Base-by-base conservation (phyloP, 2,888 invertebrate genomes). In the Cephonodes hylas region DNA sequence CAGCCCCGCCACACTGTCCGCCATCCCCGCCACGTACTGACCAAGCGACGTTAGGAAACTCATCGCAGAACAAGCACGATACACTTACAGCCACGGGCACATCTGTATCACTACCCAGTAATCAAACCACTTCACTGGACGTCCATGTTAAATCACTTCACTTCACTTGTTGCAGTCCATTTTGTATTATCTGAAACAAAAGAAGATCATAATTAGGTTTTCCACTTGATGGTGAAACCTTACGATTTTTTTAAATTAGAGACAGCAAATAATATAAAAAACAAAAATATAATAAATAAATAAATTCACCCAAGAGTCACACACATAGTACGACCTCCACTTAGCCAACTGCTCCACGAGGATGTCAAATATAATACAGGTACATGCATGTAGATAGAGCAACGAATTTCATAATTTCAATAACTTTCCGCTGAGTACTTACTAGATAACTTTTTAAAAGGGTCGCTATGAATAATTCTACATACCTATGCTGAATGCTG, bases 1-100 rank as follows among this genome's bases (percentile, higher is more conserved):
- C 73, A 97, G 89, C 76, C 95, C 96, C 57, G 96, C 96, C 71
- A 97, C 96, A 83, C 96, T 96, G 88, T 96, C 97, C 78, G 95
- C 96, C 83, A 97, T 94, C 77, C 96, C 96, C 79, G 95, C 96
- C 84, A 97, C 96, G 85, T 96, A 96, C 87, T 97, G 97, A 78
- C 96, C 96, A 75, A 97, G 89, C 44, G 96, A 96, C 84, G 96
- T 95, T 85, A 97, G 95, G 93, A 97, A 97, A 93, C 97, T 97
- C 97, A 97, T 97, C 64, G 67, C 76, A 69, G 61, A 66, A 64
- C 68, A 68, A 63, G 25, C 23, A 23, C 46, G 23, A 23, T 13
- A 23, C 23, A 25, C 31, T 53, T 53, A 53, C 27, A 15, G 31
- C 18, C 15, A 31, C 10, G 27, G 10, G 53, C 53, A 53, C 53